Conservation (phyloP, 2,888 invertebrate species). For the Tenthredo mesomela region DNA sequence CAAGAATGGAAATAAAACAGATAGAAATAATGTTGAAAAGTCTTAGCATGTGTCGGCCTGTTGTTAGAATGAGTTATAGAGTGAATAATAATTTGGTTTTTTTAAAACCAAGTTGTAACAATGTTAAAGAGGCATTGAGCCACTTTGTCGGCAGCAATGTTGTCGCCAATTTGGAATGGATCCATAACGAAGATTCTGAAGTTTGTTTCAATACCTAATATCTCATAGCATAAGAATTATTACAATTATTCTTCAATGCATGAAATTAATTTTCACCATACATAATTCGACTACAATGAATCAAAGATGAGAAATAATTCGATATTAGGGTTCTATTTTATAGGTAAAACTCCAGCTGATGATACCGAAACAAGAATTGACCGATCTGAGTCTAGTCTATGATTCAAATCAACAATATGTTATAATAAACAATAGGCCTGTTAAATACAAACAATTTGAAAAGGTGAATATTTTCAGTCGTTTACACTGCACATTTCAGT, state of each 20-base stretch:
- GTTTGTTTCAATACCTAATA: constrained; percentile 57
- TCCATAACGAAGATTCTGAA: constrained; percentile 61
- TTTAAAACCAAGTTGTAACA: constrained; percentile 77
- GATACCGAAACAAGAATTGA: constrained; percentile 72
- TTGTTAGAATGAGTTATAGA: constrained; percentile 76
- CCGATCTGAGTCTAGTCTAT: constrained; percentile 62
- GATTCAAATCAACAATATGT: constrained; percentile 70
- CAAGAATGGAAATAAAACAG: constrained; percentile 79
- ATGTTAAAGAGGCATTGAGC: constrained; percentile 71
- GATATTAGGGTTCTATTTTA: constrained; percentile 44
- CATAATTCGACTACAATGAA: background rate
- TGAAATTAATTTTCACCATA: background rate
- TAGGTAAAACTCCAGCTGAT: constrained; percentile 66
- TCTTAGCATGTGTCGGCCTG: constrained; percentile 79
- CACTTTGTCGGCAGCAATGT: constrained; percentile 71
- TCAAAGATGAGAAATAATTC: background rate
- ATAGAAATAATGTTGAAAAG: constrained; percentile 79
- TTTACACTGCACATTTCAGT: background rate
- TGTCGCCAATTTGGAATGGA: constrained; percentile 66
- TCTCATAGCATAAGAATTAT: background rate
- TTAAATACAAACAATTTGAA: constrained; percentile 79
- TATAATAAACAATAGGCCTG: constrained; percentile 80
- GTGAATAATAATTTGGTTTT: constrained; percentile 78
- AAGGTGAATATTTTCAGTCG: constrained; percentile 76
- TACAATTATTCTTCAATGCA: background rate